Conservation (phyloP, 2,888 invertebrate species). For the Malacosoma neustria region DNA sequence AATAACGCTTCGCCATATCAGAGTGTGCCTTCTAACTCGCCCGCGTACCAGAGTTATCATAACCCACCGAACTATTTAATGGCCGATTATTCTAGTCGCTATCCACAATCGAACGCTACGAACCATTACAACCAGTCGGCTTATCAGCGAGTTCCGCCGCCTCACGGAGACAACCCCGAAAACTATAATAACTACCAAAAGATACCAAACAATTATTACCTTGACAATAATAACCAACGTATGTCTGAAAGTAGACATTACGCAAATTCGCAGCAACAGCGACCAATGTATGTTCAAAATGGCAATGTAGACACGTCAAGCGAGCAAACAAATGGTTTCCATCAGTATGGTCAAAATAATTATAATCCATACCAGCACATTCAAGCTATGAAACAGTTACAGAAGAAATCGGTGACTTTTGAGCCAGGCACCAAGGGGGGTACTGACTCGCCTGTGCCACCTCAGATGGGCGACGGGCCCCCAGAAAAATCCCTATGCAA, state of each 20-base stretch:
- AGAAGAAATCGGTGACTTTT: conserved; percentile 82
- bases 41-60: conserved; percentile 62
- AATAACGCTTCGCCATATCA: conserved; percentile 55
- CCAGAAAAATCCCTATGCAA: conserved; percentile 82
- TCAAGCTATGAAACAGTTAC: conserved; percentile 75
- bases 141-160: conserved; percentile 77
- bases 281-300: conserved; percentile 52
- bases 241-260: conserved; percentile 43
- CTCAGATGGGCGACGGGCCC: conserved; percentile 41
- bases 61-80: conserved; percentile 67
- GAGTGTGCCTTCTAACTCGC: conserved; percentile 61
- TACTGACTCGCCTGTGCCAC: conserved; percentile 62
- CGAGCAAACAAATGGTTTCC: conserved; percentile 24
- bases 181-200: conserved; percentile 58
- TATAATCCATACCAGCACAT: conserved; percentile 78
- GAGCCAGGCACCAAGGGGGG: conserved; percentile 83
- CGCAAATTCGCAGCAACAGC: conserved; percentile 45
- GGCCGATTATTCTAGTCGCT: conserved; percentile 69
- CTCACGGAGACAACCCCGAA: conserved; percentile 63
- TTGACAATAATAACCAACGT: conserved; percentile 40
- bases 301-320: conserved; percentile 32
- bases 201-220: conserved; percentile 49
- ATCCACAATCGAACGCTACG: conserved; percentile 48
- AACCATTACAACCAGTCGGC: conserved; percentile 58
- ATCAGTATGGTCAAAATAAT: conserved; percentile 48